Percentiles rank a stretch among this genome's conserved stretches.
Evolutionary conservation across 2,113 vertebrate genomes (phyloP).

Genomic region (Pithys albifrons): DNA sequence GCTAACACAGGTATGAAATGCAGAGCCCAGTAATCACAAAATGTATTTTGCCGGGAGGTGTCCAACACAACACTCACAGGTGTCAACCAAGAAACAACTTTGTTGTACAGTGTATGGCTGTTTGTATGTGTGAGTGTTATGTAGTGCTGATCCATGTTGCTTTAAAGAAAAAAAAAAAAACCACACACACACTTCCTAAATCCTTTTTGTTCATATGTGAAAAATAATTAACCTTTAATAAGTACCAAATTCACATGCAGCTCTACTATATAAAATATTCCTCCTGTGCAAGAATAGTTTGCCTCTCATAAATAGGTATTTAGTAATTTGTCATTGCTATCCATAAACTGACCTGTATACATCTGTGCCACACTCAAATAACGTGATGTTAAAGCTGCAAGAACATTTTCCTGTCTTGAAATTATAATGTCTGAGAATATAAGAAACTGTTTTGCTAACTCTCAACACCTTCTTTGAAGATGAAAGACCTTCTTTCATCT

Average conservation of each 20-base stretch:
- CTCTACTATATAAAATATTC: background rate
- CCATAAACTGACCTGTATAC: background rate
- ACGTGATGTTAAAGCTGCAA: background rate
- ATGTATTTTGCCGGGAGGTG: background rate
- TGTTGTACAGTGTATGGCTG: fast-evolving
- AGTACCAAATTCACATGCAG: background rate
- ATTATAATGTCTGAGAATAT: background rate
- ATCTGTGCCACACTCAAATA: background rate
- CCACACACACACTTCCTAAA: background rate
- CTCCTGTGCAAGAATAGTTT: background rate
- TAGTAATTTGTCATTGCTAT: background rate
- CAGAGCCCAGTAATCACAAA: background rate
- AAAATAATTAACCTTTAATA: background rate
- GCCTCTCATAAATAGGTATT: background rate
- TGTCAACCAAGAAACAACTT: background rate
- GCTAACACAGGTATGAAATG: slow-evolving; percentile 70
- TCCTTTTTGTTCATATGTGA: background rate
- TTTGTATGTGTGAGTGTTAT: background rate
- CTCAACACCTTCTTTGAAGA: background rate
- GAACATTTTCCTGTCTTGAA: background rate
- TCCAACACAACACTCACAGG: background rate
- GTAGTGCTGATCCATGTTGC: background rate
- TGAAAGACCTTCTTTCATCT: background rate
- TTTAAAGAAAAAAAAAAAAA: background rate
- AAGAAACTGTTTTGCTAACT: background rate